Evolutionary conservation across 2,113 vertebrate species (phyloP), one percentile per base, ranked within the genome.

Genomic region (Macheiramphus alcinus): DNA sequence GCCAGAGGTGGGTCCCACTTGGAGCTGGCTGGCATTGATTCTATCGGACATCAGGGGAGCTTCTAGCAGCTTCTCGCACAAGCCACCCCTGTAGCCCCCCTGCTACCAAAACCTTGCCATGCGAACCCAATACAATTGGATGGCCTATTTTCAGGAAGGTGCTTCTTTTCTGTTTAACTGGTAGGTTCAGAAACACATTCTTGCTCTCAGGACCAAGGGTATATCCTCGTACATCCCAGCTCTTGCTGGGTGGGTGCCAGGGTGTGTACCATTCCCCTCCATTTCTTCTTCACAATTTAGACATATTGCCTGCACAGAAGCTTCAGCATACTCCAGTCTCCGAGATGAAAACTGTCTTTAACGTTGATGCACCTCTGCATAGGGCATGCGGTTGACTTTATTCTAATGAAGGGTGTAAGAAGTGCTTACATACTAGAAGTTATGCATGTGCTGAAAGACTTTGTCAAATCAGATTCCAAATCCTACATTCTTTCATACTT

Each of bases 71-170:
- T 48, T 48, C 25, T 68, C 42, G 52, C 5, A 16, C 25, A 40
- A 40, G 23, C 6, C 0, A 34, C 1, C 5, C 6, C 9, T 48
- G 47, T n/a, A 48, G 8, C 9, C 32, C 29, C 23, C 5, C 27
- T 53, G 8, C 7, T 59, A 43, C 31, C 26, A 43, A 84, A 71
- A 75, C 31, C 11, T 26, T 72, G 42, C 25, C 26, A 31, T 31
- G 14, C 10, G 62, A 92, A 56, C 42, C 9, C 15, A 15, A 6
- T 50, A 50, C 3, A 62, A 34, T 31, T 7, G 3, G 25, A 25
- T n/a, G 7, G 29, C 8, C 10, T 11, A 17, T 75, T 86, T 75
- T 58, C 34, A 47, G 62, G 23, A 36, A 42, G 12, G 6, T 58
- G 3, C 3, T 61, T 74, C 23, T 43, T 56, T 68, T 80, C 47